These are phyloP conservation scores for Sterna hirundo DNA, from an alignment of 2,113 vertebrate genomes.

Conservation along the genomic window DNA sequence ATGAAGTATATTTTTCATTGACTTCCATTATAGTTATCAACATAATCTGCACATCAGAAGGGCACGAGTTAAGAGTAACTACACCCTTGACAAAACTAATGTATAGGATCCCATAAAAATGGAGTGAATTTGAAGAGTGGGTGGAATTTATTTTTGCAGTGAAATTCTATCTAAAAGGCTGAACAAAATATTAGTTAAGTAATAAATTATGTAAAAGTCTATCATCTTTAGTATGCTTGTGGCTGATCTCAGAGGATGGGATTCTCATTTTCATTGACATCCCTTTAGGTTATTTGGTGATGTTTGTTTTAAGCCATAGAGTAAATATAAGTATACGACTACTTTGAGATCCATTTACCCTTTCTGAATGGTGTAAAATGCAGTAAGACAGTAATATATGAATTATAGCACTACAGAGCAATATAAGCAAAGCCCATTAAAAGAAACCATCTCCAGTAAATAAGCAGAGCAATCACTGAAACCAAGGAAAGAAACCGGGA, in stretches of 20 bases:
- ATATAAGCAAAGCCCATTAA: background rate
- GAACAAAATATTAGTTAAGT: background rate
- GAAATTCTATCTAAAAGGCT: background rate
- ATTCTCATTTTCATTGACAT: background rate
- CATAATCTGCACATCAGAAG: background rate
- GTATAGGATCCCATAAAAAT: background rate
- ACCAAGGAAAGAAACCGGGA: background rate
- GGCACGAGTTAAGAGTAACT: background rate
- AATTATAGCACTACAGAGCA: background rate
- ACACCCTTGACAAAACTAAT: background rate
- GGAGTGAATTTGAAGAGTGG: background rate
- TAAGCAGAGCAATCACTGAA: background rate
- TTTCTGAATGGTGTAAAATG: background rate
- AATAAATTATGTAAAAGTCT: background rate
- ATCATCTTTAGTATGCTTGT: background rate
- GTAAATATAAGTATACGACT: background rate
- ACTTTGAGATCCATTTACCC: background rate
- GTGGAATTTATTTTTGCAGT: background rate
- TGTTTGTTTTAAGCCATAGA: background rate
- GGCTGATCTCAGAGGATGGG: background rate
- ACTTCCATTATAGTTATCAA: background rate
- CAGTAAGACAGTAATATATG: background rate
- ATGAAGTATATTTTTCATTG: constrained; percentile 32
- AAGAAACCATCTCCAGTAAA: background rate
- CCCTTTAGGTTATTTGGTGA: background rate